Conservation (phyloP, 2,888 invertebrate genomes). For the Ophraella communa region DNA sequence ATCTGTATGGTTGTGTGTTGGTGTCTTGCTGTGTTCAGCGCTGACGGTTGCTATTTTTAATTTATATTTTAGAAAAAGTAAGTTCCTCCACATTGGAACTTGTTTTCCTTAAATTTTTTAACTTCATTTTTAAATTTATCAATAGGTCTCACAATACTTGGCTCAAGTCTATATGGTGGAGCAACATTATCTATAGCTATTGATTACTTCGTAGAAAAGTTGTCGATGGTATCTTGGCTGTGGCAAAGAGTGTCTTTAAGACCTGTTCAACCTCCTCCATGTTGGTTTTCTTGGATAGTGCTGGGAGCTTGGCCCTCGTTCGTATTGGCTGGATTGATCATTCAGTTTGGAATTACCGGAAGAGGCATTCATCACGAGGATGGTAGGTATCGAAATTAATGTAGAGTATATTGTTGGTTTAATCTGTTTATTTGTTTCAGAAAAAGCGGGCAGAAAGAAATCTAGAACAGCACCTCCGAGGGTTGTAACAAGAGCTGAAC, state of each 20-base stretch:
- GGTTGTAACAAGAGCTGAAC: constrained; percentile 73
- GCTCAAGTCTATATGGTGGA: constrained; percentile 78
- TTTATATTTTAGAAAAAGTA: constrained; percentile 78
- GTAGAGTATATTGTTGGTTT: no score
- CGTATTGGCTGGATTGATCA: constrained; percentile 70
- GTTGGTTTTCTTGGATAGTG: constrained; percentile 77
- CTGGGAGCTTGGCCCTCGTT: constrained; percentile 77
- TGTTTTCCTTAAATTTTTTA: neutral
- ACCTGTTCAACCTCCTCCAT: constrained; percentile 66
- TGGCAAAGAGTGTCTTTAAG: constrained; percentile 71
- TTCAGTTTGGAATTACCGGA: constrained; percentile 75
- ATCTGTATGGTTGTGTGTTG: constrained; percentile 73
- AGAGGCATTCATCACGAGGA: constrained; percentile 70
- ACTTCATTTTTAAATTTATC: constrained; percentile 30
- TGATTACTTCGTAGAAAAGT: constrained; percentile 78
- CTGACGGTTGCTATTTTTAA: constrained; percentile 74
- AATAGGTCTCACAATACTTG: constrained; percentile 73
- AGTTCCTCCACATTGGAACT: constrained; percentile 34
- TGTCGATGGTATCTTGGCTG: constrained; percentile 74
- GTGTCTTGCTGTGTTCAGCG: constrained; percentile 71
- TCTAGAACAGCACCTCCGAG: constrained; percentile 57
- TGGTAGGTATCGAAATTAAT: constrained; percentile 59
- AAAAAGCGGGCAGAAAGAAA: constrained; percentile 61
- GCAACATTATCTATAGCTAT: constrained; percentile 73
- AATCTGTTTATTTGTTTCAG: constrained; percentile 36